These are phyloP conservation scores for Albula goreensis DNA, from an alignment of 2,113 vertebrate species.

Conservation along the genomic window DNA sequence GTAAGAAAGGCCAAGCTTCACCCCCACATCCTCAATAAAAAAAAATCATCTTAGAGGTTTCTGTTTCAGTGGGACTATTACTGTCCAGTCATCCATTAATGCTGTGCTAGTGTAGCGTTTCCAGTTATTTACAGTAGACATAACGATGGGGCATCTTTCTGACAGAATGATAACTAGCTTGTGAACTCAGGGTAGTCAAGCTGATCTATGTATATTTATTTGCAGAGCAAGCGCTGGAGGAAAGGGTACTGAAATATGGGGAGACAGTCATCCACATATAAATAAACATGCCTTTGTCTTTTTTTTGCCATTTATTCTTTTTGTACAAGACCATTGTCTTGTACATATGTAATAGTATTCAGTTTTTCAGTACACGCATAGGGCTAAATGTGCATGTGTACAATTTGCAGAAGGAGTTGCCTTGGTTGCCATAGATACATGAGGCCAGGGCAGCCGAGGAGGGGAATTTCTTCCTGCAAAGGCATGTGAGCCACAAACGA, in stretches of 20 bases:
- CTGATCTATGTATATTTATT: conserved; percentile 44
- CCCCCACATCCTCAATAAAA: not conserved
- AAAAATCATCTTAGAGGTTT: not conserved
- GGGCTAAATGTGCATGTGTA: not conserved
- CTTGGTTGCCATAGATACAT: conserved; percentile 31
- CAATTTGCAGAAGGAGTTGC: conserved; percentile 15
- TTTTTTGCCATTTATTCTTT: not conserved
- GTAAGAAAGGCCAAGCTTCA: not conserved
- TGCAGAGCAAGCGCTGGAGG: conserved; percentile 37
- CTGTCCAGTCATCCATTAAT: conserved; percentile 15
- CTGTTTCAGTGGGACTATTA: conserved; percentile 21
- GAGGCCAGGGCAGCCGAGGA: conserved; percentile 20
- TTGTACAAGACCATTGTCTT: conserved; percentile 17
- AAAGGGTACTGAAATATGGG: conserved; percentile 54
- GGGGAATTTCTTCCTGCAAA: conserved; percentile 11
- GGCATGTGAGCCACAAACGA: not conserved
- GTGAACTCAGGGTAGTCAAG: conserved; percentile 47
- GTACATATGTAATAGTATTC: conserved; percentile 11
- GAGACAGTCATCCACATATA: conserved; percentile 40
- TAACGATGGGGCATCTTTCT: conserved; percentile 11
- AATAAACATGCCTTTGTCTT: conserved; percentile 22
- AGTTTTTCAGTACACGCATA: conserved; percentile 7
- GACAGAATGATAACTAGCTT: conserved; percentile 53
- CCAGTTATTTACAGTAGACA: conserved; percentile 19
- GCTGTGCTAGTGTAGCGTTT: conserved; percentile 20